Percentiles rank a stretch among this genome's conserved stretches.
phyloP scores from a whole-genome alignment of 1,140 invertebrate genomes.

The Dreissena rostriformis region DNA sequence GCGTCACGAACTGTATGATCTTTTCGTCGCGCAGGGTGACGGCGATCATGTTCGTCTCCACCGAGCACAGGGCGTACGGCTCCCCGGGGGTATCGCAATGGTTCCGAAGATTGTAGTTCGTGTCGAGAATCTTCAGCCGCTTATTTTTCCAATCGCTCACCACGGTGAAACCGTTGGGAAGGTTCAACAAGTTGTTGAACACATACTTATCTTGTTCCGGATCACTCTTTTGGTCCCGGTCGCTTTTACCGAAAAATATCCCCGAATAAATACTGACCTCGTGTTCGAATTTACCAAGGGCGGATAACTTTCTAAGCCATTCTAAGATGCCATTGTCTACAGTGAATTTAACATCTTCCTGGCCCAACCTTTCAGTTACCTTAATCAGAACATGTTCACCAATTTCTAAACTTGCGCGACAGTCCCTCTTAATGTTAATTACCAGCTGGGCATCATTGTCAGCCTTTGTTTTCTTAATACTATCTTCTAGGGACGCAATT shows the following conservation, averaged over 20 bases:
- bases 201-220: constrained; percentile 31
- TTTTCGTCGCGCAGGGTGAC: constrained; percentile 36
- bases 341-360: constrained; percentile 28
- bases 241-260: constrained; percentile 32
- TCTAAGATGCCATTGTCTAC: constrained; percentile 40
- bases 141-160: constrained; percentile 47
- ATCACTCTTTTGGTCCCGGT: constrained; percentile 28
- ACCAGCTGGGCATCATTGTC: constrained; percentile 33
- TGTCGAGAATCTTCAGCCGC: constrained; percentile 25
- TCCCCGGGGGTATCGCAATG: constrained; percentile 43
- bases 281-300: constrained; percentile 45
- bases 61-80: constrained; percentile 28
- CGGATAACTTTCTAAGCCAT: constrained; percentile 22
- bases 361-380: constrained; percentile 39
- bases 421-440: constrained; percentile 38
- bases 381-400: constrained; percentile 1
- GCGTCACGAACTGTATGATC: constrained; percentile 19
- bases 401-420: constrained; percentile 2
- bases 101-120: neutral
- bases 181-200: constrained; percentile 39
- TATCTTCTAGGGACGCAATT: constrained; percentile 9
- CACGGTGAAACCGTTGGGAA: constrained; percentile 22
- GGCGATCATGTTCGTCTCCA: constrained; percentile 6
- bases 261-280: constrained; percentile 26
- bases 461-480: constrained; percentile 34